phyloP scores from a whole-genome alignment of 2,797 vertebrate genomes.

The Syndactyla subalaris region DNA sequence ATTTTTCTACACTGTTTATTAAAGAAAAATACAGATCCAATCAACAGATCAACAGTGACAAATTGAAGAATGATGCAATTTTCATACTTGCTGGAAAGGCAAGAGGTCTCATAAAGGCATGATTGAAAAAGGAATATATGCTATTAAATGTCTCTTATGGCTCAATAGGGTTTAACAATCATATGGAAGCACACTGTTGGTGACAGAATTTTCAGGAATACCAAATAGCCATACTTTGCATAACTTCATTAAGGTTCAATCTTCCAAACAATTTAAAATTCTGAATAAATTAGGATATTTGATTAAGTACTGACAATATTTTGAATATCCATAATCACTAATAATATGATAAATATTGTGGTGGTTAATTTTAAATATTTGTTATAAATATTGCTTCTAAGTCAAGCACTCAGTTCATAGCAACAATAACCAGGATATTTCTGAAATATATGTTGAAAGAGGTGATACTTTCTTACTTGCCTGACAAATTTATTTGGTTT shows the following conservation, averaged over 20 bases:
- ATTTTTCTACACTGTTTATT: neutral
- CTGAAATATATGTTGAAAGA: neutral
- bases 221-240: neutral
- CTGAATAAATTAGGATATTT: neutral
- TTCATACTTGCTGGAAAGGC: neutral
- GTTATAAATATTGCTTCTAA: neutral
- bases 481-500: neutral
- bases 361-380: neutral
- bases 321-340: neutral
- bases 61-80: neutral
- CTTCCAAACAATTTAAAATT: neutral
- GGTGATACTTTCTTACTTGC: neutral
- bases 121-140: neutral
- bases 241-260: neutral
- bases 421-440: neutral
- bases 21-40: neutral
- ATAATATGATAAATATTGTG: neutral
- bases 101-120: neutral
- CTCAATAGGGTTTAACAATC: neutral
- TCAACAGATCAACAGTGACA: neutral
- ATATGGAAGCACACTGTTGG: neutral
- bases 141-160: neutral
- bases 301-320: neutral
- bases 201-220: neutral
- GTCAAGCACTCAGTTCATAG: neutral